Base-by-base conservation (phyloP, 2,888 invertebrate species). In the Folsomia manolachei region DNA sequence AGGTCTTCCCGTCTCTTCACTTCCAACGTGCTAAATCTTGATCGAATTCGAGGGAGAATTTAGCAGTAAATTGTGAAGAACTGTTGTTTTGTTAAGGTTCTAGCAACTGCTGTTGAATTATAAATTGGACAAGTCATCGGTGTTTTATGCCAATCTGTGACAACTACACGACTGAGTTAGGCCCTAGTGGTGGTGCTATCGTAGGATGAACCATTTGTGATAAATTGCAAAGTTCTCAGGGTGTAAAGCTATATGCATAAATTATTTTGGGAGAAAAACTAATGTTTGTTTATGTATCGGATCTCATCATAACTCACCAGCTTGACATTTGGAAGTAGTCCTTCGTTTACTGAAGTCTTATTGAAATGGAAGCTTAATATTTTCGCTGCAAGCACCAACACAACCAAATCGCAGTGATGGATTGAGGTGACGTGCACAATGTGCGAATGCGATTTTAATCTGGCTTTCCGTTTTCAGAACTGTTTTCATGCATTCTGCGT, bases 361-460 rank as follows among this genome's bases (percentile, higher is more conserved):
- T 39, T 39, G 39, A 25, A 21, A 63, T 26, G 63, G 62, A 60
- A 65, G 70, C 65, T 64, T 70, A 70, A 64, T 65, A 53, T 56
- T 65, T 70, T 14, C 70, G 39, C 39, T 14, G n/a, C n/a, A 14
- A 39, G 39, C 39, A 39, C 7, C n/a, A 39, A 39, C 39, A 39
- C 39, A n/a, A n/a, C n/a, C n/a, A n/a, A n/a, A n/a, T n/a, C n/a
- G 39, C 21, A n/a, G 70, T 70, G 70, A 70, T 70, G 56, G 70
- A 70, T 70, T 65, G 70, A 70, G 70, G 56, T 70, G 70, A 70
- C 70, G 70, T 70, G 70, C 65, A 27, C 24, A 53, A 70, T 65
- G 70, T 70, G 70, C 64, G 65, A 70, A 65, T 70, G 70, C 65
- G 27, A 53, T 27, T 65, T 53, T 27, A 56, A 70, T 70, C 65